Evolutionary conservation across 2,888 invertebrate species (phyloP).

Genomic region (Drosophila differens): DNA sequence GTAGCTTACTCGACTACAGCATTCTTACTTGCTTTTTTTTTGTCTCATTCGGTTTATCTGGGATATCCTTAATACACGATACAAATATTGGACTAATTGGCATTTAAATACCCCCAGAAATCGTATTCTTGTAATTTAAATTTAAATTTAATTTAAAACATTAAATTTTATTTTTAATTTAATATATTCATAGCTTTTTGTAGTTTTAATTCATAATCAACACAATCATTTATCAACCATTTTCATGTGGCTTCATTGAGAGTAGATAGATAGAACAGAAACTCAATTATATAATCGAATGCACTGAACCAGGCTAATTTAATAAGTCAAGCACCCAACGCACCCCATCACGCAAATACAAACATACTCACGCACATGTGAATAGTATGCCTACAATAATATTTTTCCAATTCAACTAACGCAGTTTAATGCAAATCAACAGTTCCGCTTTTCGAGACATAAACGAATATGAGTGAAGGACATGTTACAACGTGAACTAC

Average conservation of each 20-base stretch:
- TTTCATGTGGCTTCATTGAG: constrained; percentile 65
- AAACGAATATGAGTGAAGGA: constrained; percentile 31
- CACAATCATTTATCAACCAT: constrained; percentile 57
- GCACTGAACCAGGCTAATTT: constrained; percentile 70
- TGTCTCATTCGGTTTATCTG: neutral
- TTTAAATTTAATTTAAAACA: neutral
- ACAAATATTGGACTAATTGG: neutral
- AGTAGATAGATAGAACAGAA: constrained; percentile 27
- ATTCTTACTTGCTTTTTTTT: neutral
- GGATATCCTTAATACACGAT: neutral
- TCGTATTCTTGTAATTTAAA: neutral
- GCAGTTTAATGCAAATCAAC: constrained; percentile 75
- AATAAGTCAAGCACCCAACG: constrained; percentile 63
- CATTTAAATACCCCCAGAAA: neutral
- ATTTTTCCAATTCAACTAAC: constrained; percentile 74
- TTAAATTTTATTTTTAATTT: neutral
- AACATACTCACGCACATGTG: constrained; percentile 1
- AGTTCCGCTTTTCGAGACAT: constrained; percentile 65
- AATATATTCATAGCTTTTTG: neutral
- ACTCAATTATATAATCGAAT: constrained; percentile 31
- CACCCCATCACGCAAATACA: constrained; percentile 4
- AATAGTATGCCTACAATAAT: constrained; percentile 36
- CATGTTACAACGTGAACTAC: constrained; percentile 24
- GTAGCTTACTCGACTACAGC: neutral
- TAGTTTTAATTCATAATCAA: constrained; percentile 23